These are phyloP conservation scores for Chrysaora quinquecirrha DNA, from an alignment of 30 jellyfish, hydroid and myxozoan genomes.

Conservation along the genomic window DNA sequence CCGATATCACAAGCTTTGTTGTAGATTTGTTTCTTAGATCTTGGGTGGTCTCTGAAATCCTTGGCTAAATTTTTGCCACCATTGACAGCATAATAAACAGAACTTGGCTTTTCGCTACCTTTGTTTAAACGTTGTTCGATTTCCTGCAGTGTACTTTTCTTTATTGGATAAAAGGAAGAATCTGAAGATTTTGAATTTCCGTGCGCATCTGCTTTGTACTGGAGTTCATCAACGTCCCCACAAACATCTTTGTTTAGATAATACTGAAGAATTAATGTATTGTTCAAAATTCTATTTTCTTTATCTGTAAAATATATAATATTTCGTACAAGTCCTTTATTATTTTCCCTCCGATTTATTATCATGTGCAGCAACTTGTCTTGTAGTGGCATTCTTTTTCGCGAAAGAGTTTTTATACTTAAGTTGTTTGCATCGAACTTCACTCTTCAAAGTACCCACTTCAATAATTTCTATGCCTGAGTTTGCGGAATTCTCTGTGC, in stretches of 20 bases:
- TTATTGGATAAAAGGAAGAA: background rate
- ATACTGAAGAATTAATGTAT: background rate
- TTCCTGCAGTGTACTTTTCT: conserved; percentile 3
- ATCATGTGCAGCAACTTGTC: background rate
- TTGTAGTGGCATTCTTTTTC: background rate
- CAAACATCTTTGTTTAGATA: background rate
- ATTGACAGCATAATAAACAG: background rate
- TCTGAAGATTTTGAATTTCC: background rate
- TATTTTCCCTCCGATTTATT: background rate
- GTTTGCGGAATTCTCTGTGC: too few species aligned
- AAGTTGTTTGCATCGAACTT: too few species aligned
- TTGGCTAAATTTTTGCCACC: background rate
- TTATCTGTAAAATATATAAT: too few species aligned
- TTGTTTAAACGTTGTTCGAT: background rate
- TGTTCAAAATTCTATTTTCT: too few species aligned
- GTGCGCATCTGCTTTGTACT: background rate
- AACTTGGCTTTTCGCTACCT: background rate
- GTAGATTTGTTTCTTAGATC: background rate
- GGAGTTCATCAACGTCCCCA: background rate
- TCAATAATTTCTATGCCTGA: too few species aligned
- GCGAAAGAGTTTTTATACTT: background rate
- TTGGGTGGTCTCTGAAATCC: background rate
- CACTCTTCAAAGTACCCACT: too few species aligned
- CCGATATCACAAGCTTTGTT: background rate
- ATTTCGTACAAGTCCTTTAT: background rate